phyloP scores from a whole-genome alignment of 2,888 invertebrate species.

The Chelonus formosanus region DNA sequence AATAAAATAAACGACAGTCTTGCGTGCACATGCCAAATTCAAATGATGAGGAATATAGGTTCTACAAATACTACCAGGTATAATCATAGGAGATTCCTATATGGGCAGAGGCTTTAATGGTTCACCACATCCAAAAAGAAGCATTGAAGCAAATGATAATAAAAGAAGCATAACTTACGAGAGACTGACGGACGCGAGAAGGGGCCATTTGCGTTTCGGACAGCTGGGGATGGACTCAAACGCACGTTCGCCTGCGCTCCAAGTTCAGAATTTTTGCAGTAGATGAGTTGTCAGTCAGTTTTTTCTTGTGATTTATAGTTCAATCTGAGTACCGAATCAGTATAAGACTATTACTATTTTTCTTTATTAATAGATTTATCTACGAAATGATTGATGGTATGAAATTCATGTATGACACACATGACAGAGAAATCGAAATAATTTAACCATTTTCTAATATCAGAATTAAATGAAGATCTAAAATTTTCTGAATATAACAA shows the following conservation, averaged over 20 bases:
- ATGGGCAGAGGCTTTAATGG: conserved; percentile 28
- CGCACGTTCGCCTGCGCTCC: conserved; percentile 60
- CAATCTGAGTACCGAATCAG: conserved; percentile 13
- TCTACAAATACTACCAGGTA: conserved; percentile 25
- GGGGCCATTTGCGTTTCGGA: conserved; percentile 55
- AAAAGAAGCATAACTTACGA: conserved; percentile 67
- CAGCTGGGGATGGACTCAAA: conserved; percentile 54
- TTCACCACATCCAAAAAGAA: conserved; percentile 58
- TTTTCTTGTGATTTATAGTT: conserved; percentile 11
- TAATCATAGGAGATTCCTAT: conserved; percentile 18
- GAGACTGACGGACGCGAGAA: conserved; percentile 63
- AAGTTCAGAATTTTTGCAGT: conserved; percentile 55
- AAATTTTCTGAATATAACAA: no score
- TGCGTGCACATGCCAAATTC: conserved; percentile 32
- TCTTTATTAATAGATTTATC: no score
- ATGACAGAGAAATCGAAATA: no score
- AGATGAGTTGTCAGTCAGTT: conserved; percentile 36
- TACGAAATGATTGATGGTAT: no score
- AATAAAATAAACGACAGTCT: not conserved
- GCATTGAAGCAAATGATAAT: conserved; percentile 66
- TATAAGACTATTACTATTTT: not conserved
- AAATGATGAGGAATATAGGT: conserved; percentile 10
- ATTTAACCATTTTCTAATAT: no score
- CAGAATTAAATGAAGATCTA: no score
- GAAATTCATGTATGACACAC: no score